A percentile compares a stretch with the other conserved stretches of the same genome.
Evolutionary conservation across 2,797 vertebrate genomes (phyloP).

Genomic region (Aplochiton taeniatus): DNA sequence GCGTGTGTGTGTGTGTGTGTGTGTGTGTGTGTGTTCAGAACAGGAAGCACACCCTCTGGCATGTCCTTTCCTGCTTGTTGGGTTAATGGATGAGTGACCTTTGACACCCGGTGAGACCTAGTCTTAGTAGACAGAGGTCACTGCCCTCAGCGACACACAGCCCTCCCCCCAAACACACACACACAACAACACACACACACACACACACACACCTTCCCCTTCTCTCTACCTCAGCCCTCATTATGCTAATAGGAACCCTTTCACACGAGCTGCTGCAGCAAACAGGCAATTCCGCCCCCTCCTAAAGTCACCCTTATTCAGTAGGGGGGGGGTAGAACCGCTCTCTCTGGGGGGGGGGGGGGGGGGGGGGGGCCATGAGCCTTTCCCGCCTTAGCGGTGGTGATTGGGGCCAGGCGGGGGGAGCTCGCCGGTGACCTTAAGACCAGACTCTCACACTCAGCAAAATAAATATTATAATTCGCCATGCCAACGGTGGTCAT

Average conservation of each 20-base stretch:
- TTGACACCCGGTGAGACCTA: constrained; percentile 23
- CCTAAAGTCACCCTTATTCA: background rate
- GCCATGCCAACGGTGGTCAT: background rate
- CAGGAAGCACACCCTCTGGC: constrained; percentile 11
- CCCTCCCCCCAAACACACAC: background rate
- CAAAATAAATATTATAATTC: constrained; percentile 2
- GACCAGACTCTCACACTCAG: background rate
- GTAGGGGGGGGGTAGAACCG: no score
- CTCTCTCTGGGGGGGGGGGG: background rate
- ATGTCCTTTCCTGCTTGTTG: constrained; percentile 23
- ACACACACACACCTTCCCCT: background rate
- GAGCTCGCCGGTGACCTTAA: background rate
- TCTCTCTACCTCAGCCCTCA: no score
- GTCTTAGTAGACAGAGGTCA: constrained; percentile 18
- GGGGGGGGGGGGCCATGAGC: background rate
- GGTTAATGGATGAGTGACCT: constrained; percentile 26
- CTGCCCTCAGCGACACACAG: background rate
- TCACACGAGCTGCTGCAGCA: no score
- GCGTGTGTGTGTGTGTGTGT: no score
- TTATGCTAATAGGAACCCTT: no score
- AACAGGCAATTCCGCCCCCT: no score
- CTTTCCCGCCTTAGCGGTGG: background rate
- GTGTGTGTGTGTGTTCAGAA: background rate
- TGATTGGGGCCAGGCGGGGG: background rate
- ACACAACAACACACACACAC: constrained; percentile 10